Percentiles rank a stretch among this genome's conserved stretches.
Evolutionary conservation across 2,888 invertebrate species (phyloP).

Genomic region (Oxycera nigricornis): DNA sequence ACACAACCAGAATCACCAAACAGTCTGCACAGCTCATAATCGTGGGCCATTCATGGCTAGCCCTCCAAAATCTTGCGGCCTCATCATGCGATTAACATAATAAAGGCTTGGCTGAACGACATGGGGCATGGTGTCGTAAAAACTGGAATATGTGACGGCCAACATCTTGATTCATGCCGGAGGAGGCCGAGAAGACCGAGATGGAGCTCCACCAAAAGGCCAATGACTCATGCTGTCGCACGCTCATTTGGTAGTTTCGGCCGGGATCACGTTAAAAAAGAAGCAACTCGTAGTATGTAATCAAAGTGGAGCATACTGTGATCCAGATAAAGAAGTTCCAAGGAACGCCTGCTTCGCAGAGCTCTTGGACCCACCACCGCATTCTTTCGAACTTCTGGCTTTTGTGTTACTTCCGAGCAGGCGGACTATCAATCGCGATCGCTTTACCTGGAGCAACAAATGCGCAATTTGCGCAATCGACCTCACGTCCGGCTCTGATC

Average conservation of each 20-base stretch:
- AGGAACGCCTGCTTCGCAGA: too few species aligned
- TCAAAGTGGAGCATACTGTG: slow-evolving; percentile 22
- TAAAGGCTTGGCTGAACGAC: not conserved
- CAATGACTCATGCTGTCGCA: slow-evolving; percentile 2
- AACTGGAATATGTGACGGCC: not conserved
- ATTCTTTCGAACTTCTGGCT: not conserved
- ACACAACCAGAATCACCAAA: too few species aligned
- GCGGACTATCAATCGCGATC: not conserved
- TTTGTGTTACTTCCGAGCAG: not conserved
- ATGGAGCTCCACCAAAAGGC: slow-evolving; percentile 2
- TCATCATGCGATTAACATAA: slow-evolving; percentile 6
- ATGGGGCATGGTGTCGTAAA: not conserved
- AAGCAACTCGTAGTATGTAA: not conserved
- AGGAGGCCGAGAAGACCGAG: not conserved
- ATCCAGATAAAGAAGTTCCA: slow-evolving; percentile 18
- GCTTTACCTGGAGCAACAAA: not conserved
- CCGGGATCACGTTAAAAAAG: not conserved
- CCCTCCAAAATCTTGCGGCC: not conserved
- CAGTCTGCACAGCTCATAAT: too few species aligned
- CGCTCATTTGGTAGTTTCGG: not conserved
- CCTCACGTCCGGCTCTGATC: not conserved
- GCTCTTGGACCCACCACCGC: too few species aligned
- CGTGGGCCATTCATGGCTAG: too few species aligned
- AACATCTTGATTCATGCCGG: not conserved
- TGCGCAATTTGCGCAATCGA: not conserved